Base-by-base conservation (phyloP, 1,140 invertebrate genomes). In the Plutomurus gul region DNA sequence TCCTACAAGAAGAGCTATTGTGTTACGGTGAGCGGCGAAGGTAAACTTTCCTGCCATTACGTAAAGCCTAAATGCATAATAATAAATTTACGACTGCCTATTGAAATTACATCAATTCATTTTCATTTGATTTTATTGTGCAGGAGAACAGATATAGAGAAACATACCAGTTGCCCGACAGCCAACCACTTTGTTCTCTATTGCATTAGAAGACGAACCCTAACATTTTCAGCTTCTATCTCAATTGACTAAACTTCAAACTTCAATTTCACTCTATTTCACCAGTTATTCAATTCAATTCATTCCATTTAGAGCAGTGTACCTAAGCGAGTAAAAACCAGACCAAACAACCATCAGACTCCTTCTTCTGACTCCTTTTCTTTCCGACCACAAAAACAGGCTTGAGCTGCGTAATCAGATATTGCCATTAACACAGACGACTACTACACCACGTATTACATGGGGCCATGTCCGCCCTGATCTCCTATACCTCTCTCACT, bases 341-440 rank as follows among this genome's bases (percentile, higher is more conserved):
- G 27, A n/a, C 22, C n/a, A n/a, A n/a, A n/a, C n/a, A n/a, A n/a
- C n/a, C n/a, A n/a, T n/a, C n/a, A n/a, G n/a, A n/a, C n/a, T n/a
- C n/a, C n/a, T 33, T 65, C 16, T 65, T n/a, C 56, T 27, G 27
- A 56, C n/a, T 25, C 22, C 27, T 33, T 65, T 65, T 65, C 56
- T 65, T 65, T 65, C 27, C 22, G 25, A 65, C 27, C 56, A 65
- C 56, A 65, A 65, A 65, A 65, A 65, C 56, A 65, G 56, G 56
- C 30, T 36, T n/a, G 56, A 36, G 56, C 56, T 65, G 25, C 27
- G 56, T 65, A 65, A 65, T 65, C 56, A 65, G 56, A 65, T 65
- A 65, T 65, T 65, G 56, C 56, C 56, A 65, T 65, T 65, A 65
- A 65, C 30, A n/a, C 13, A 36, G 56, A 11, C 30, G 51, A 30